phyloP scores from a whole-genome alignment of 2,113 vertebrate species.

The Ceyx melanurus region DNA sequence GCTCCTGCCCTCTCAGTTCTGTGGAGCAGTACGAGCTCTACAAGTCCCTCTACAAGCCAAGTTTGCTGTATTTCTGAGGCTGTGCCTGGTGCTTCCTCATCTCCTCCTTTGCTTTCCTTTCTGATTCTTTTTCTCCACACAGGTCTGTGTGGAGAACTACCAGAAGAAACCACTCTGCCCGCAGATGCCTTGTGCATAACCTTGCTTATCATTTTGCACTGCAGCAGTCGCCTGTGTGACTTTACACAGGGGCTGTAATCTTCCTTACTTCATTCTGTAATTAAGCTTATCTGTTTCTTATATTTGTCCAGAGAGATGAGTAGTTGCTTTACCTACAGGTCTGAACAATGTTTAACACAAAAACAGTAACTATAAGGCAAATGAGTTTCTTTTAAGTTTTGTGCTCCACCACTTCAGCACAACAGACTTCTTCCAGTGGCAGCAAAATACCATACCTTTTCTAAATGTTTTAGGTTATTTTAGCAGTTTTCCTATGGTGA shows the following conservation, averaged over 20 bases:
- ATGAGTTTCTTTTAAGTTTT: not conserved
- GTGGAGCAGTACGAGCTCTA: fast-evolving
- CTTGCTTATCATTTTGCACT: not conserved
- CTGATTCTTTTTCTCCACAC: not conserved
- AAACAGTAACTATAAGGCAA: not conserved
- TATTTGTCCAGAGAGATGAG: not conserved
- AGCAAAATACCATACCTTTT: not conserved
- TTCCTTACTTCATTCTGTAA: not conserved
- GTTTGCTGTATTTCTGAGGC: not conserved
- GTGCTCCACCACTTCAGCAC: not conserved
- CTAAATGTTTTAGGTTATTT: not conserved
- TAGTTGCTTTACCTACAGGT: not conserved
- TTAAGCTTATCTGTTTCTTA: not conserved
- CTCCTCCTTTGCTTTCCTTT: not conserved
- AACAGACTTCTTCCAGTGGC: not conserved
- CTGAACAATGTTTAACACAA: not conserved
- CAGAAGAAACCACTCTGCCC: not conserved
- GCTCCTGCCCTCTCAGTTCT: not conserved
- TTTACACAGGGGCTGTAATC: not conserved
- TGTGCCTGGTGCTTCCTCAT: fast-evolving
- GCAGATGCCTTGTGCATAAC: not conserved
- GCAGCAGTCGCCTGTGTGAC: fast-evolving
- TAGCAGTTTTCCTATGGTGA: not conserved
- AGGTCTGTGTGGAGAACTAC: not conserved
- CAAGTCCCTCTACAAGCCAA: fast-evolving